phyloP scores from a whole-genome alignment of 2,113 vertebrate genomes.

The Sander vitreus region DNA sequence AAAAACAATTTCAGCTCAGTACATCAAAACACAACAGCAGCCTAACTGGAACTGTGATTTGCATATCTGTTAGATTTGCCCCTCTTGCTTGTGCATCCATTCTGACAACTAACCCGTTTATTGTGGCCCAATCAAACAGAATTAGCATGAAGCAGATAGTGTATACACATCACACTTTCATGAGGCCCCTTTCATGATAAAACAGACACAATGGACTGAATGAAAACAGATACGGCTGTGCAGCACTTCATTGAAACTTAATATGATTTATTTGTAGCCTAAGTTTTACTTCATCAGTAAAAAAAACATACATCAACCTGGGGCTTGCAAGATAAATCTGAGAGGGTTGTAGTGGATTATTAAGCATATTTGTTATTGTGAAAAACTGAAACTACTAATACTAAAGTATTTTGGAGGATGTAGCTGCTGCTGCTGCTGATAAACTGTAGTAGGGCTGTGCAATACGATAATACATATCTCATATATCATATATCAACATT shows the following conservation, averaged over 20 bases:
- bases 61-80: slow-evolving; percentile 51
- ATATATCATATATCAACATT: too few species aligned
- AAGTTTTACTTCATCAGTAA: not conserved
- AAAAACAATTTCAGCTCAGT: slow-evolving; percentile 19
- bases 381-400: not conserved
- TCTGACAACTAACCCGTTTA: slow-evolving; percentile 43
- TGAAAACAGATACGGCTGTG: slow-evolving; percentile 3
- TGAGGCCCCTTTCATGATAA: slow-evolving; percentile 20
- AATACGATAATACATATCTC: too few species aligned
- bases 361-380: not conserved
- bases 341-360: not conserved
- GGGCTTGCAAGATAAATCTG: not conserved
- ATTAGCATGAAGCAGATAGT: slow-evolving; percentile 43
- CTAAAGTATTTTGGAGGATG: not conserved
- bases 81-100: slow-evolving; percentile 29
- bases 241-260: not conserved
- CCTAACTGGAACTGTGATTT: slow-evolving; percentile 39
- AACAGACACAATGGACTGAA: slow-evolving; percentile 5
- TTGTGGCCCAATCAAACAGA: slow-evolving; percentile 49
- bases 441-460: not conserved
- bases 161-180: slow-evolving; percentile 6
- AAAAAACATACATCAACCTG: not conserved
- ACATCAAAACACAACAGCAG: slow-evolving; percentile 40
- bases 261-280: not conserved
- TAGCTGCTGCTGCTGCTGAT: not conserved